Percentiles rank a stretch among this genome's conserved stretches.
These are phyloP conservation scores for Clivina fossor DNA, from an alignment of 2,888 invertebrate species.

Conservation along the genomic window DNA sequence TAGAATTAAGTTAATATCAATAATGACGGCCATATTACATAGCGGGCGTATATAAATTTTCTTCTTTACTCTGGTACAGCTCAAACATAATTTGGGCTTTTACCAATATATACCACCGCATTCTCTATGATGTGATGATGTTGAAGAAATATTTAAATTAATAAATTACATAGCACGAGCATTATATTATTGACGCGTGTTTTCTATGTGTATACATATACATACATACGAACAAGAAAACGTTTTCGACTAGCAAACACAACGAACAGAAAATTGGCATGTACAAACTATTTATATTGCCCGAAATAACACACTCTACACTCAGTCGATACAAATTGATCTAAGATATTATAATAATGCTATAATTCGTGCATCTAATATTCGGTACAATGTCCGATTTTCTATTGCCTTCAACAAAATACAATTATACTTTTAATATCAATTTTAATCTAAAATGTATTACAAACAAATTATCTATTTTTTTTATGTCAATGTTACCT, in stretches of 20 bases:
- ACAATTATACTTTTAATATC: no score
- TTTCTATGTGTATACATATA: no score
- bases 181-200: conserved; percentile 35
- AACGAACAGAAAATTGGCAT: conserved; percentile 32
- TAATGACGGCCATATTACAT: conserved; percentile 32
- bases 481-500: no score
- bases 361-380: conserved; percentile 31
- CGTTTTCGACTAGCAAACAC: conserved; percentile 31
- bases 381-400: conserved; percentile 21
- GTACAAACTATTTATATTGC: conserved; percentile 31
- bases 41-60: conserved; percentile 31
- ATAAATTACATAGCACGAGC: conserved; percentile 27
- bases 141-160: conserved; percentile 35
- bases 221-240: conserved; percentile 33
- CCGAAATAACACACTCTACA: conserved; percentile 28
- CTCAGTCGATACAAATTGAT: conserved; percentile 29
- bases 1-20: conserved; percentile 34
- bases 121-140: conserved; percentile 31
- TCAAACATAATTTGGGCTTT: conserved; percentile 32
- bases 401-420: no score
- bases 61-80: no score
- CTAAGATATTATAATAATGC: conserved; percentile 32
- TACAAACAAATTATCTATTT: no score
- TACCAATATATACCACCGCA: conserved; percentile 34
- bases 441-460: no score